Evolutionary conservation across 2,113 vertebrate species (phyloP), one percentile per base, ranked within the genome.

Genomic region (Equus quagga): DNA sequence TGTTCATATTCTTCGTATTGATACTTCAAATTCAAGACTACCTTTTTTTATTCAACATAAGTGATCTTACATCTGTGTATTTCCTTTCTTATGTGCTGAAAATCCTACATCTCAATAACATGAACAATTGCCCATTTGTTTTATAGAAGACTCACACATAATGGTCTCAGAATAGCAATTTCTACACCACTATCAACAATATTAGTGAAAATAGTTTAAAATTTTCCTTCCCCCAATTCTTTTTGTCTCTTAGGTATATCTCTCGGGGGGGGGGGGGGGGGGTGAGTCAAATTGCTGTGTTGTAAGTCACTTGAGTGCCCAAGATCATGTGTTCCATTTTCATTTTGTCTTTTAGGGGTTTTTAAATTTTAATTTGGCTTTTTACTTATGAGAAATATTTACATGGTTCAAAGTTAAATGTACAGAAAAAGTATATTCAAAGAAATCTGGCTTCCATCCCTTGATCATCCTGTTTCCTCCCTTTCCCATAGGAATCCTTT

Each of bases 341-440:
- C 19, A 8, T 51, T 81, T 44, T 80, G 9, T 41, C 26, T 92
- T 70, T 49, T 65, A 80, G 67, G 19, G n/a, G 67, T 89, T 93
- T 73, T 92, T 51, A 46, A 80, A 51, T 28, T 75, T 67, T 41
- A 67, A 28, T 95, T 72, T 90, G 58, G 69, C 12, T 54, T 88
- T 88, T n/a, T 89, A 93, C 79, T 93, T 84, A 36, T 70, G 56
- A 64, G 54, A 54, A 81, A 54, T 89, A 46, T 89, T 76, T 94
- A 70, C 44, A 89, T 89, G 7, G 9, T 89, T 95, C 31, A 64
- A 92, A 78, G 44, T 83, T 76, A 89, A 79, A 73, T 80, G n/a
- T 89, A 73, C 14, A 84, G 18, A 1, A 44, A 60, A 81, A 31
- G 3, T 58, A 44, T 62, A 62, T 62, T 76, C 26, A 70, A 10